phyloP scores from a whole-genome alignment of 2,888 invertebrate species.

The Orthonevra nobilis region DNA sequence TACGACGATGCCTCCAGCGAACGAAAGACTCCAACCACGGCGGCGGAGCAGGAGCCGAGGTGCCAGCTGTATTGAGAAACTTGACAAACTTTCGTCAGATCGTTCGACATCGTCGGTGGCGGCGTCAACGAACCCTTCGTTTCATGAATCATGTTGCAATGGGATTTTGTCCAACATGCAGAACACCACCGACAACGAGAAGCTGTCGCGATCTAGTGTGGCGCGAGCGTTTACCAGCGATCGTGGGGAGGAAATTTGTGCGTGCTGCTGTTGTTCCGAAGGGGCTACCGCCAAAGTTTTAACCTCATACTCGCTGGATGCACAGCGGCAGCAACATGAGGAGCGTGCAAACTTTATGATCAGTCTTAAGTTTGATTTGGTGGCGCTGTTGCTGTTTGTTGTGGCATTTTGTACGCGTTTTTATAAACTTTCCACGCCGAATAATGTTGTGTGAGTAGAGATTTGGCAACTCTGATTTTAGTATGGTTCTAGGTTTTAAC shows the following conservation, averaged over 20 bases:
- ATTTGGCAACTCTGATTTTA: too few relatives aligned
- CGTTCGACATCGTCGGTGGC: slow-evolving; percentile 58
- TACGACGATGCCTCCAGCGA: slow-evolving; percentile 31
- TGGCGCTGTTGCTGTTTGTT: slow-evolving; percentile 86
- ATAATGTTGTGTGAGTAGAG: slow-evolving; percentile 95
- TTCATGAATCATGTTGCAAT: slow-evolving; percentile 60
- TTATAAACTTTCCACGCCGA: slow-evolving; percentile 91
- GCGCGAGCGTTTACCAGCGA: slow-evolving; percentile 62
- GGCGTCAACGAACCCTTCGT: slow-evolving; percentile 53
- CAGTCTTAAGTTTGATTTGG: slow-evolving; percentile 87
- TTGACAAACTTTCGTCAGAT: slow-evolving; percentile 67
- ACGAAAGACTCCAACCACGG: slow-evolving; percentile 47
- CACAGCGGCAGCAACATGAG: slow-evolving; percentile 33
- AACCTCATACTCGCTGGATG: slow-evolving; percentile 41
- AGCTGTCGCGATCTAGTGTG: slow-evolving; percentile 67
- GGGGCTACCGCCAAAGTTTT: too few relatives aligned
- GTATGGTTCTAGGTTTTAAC: slow-evolving; percentile 1
- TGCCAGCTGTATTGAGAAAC: slow-evolving; percentile 69
- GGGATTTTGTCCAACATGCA: slow-evolving; percentile 60
- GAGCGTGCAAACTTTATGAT: slow-evolving; percentile 80
- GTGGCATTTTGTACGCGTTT: slow-evolving; percentile 88
- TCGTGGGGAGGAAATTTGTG: slow-evolving; percentile 45
- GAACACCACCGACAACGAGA: slow-evolving; percentile 65
- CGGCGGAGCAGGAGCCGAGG: slow-evolving; percentile 63
- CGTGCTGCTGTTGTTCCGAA: slow-evolving; percentile 51